phyloP scores from a whole-genome alignment of 2,113 vertebrate species.

The Xenopus tropicalis region UCB_Xtro_10.0 CM004444.2:1166001-1166500 shows the following conservation, averaged over 20 bases:
- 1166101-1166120: no score
- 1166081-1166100: no score
- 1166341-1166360: conserved; percentile 68
- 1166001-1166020: no score
- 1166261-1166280: conserved; percentile 75
- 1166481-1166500: no score
- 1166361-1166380: conserved; percentile 70
- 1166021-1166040: no score
- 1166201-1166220: conserved; percentile 74
- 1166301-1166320: conserved; percentile 66
- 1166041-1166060: no score
- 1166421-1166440: conserved; percentile 67
- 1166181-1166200: conserved; percentile 72
- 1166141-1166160: no score
- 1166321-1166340: conserved; percentile 69
- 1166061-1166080: no score
- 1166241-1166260: conserved; percentile 72
- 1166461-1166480: neutral
- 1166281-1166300: conserved; percentile 74
- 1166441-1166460: neutral
- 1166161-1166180: conserved; percentile 57
- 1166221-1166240: conserved; percentile 75
- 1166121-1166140: no score
- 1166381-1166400: conserved; percentile 70
- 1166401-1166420: conserved; percentile 69